phyloP scores from a whole-genome alignment of 2,113 vertebrate species.

The Protomyctophum bolini region DNA sequence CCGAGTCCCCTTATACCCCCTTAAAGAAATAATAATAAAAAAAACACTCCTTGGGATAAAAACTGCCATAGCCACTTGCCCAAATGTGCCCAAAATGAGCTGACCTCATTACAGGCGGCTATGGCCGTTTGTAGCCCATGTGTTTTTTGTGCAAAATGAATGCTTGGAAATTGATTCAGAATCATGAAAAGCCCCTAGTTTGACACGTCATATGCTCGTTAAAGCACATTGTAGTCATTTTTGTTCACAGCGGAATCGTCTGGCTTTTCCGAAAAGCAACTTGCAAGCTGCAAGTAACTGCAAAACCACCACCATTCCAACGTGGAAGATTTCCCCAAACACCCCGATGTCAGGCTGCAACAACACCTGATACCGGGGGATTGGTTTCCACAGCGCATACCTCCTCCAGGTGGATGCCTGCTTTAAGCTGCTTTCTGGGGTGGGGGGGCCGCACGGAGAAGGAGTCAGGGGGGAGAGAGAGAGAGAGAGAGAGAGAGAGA shows the following conservation, averaged over 20 bases:
- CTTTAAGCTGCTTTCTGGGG: slow-evolving; percentile 50
- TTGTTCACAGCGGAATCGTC: slow-evolving; percentile 34
- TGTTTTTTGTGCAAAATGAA: no score
- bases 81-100: no score
- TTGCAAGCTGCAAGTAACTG: slow-evolving; percentile 58
- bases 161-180: no score
- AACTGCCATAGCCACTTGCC: not conserved
- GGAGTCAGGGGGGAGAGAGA: slow-evolving; percentile 2
- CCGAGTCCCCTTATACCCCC: not conserved
- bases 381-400: slow-evolving; percentile 63
- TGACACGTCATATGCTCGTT: no score
- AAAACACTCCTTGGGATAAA: no score
- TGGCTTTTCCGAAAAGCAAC: slow-evolving; percentile 34
- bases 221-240: no score
- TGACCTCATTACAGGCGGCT: no score
- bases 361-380: slow-evolving; percentile 65
- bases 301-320: slow-evolving; percentile 55
- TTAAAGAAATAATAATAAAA: no score
- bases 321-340: slow-evolving; percentile 52
- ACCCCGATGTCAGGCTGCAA: slow-evolving; percentile 48
- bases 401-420: slow-evolving; percentile 66
- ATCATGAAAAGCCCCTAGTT: no score
- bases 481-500: not conserved
- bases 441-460: slow-evolving; percentile 30
- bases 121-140: no score